Base-by-base conservation (phyloP, 1,140 invertebrate species). In the Lepidotrigona ventralis region DNA sequence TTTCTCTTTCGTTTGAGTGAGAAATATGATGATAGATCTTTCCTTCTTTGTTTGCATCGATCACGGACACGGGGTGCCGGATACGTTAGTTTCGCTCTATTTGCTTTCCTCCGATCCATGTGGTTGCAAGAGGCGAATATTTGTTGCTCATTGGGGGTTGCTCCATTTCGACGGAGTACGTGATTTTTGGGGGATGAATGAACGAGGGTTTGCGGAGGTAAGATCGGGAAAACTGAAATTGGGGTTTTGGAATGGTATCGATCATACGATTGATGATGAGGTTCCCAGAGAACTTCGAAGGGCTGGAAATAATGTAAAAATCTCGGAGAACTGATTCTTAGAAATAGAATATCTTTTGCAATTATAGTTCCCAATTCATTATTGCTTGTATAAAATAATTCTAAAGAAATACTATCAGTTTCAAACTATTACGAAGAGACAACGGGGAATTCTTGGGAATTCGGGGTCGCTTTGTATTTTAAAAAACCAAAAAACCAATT, bases 1-100 rank as follows among this genome's bases (percentile, higher is more conserved):
- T n/a, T 53, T n/a, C 5, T 26, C 60, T 63, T 15, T 69, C 33
- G 17, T n/a, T 15, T 1, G 12, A 3, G 2, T 63, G 75, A 78
- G 39, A 83, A 83, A 63, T 83, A 6, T 26, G 21, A 76, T 39
- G n/a, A n/a, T 17, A 53, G 53, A 58, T 58, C 39, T 82, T 70
- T 77, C 64, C 54, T 58, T 33, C 33, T 0, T 58, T 19, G 73
- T 23, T 53, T 39, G 56, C n/a, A n/a, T 53, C 56, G 2, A 58
- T n/a, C 63, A 23, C 14, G 8, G 2, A 23, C 12, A 23, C 6
- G 8, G n/a, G 15, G 19, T 33, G 0, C 12, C 39, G n/a, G n/a
- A n/a, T n/a, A n/a, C 11, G 69, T 80, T 79, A 63, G 19, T 46
- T n/a, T 26, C 33, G 33, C 33, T 74, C n/a, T 26, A 51, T 66